Conservation (phyloP, 2,797 vertebrate genomes). For the Poeciliopsis infans region DNA sequence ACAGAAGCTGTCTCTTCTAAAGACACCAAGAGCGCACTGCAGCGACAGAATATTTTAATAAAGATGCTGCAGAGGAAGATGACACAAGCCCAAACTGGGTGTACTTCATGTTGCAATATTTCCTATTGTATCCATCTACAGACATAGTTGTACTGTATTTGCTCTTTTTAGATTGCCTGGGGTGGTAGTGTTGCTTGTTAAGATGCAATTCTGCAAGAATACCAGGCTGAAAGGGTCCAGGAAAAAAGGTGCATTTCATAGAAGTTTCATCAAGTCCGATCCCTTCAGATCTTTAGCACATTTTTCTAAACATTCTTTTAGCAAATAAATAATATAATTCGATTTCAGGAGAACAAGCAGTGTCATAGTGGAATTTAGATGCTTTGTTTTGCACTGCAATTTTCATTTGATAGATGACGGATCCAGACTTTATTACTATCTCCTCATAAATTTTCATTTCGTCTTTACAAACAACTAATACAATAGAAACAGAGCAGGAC, state of each 20-base stretch:
- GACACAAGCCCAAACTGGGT: conserved; percentile 52
- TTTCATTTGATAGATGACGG: conserved; percentile 19
- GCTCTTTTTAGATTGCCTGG: conserved; percentile 36
- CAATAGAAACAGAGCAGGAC: conserved; percentile 18
- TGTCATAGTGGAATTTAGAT: conserved; percentile 19
- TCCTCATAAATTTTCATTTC: conserved; percentile 46
- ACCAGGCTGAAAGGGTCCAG: conserved; percentile 18
- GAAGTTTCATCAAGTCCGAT: conserved; percentile 29
- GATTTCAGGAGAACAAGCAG: conserved; percentile 24
- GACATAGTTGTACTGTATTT: conserved; percentile 42
- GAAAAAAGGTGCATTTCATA: conserved; percentile 19
- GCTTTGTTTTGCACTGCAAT: conserved; percentile 27
- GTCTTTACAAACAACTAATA: conserved; percentile 33
- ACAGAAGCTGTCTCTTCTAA: conserved; percentile 53
- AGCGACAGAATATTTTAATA: conserved; percentile 66
- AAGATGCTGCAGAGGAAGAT: conserved; percentile 58
- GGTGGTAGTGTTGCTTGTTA: conserved; percentile 34
- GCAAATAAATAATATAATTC: conserved; percentile 23
- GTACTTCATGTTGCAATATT: conserved; percentile 51
- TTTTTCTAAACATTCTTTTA: conserved; percentile 38
- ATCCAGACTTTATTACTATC: conserved; percentile 47
- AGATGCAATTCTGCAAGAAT: conserved; percentile 32
- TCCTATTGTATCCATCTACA: conserved; percentile 57
- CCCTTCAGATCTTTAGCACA: conserved; percentile 25
- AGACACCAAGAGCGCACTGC: conserved; percentile 41